phyloP scores from a whole-genome alignment of 1,140 invertebrate species.

The Subanguina moxae region DNA sequence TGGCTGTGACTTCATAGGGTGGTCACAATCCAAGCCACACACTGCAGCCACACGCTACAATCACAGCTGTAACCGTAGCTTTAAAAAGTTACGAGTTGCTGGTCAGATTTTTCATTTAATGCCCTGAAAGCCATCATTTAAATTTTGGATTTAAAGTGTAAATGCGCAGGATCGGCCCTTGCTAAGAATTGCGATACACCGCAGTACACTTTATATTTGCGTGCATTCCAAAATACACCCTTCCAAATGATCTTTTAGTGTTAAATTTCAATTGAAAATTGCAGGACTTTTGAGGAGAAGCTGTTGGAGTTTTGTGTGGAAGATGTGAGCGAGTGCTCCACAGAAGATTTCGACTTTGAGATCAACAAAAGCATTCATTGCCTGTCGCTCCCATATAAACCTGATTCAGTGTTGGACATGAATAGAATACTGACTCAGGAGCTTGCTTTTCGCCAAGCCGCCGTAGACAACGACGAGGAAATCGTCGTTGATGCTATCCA shows the following conservation, averaged over 20 bases:
- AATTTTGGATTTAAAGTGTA: too few relatives aligned
- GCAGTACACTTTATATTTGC: too few relatives aligned
- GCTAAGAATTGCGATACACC: too few relatives aligned
- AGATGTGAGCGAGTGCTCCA: slow-evolving; percentile 38
- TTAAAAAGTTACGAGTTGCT: too few relatives aligned
- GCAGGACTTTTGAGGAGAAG: slow-evolving; percentile 35
- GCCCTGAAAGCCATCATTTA: too few relatives aligned
- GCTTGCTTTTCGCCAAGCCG: slow-evolving; percentile 4
- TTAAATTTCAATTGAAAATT: slow-evolving; percentile 17
- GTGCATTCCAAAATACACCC: too few relatives aligned
- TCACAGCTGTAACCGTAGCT: too few relatives aligned
- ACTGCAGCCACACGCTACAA: too few relatives aligned
- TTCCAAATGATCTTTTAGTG: not conserved
- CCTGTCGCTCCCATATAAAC: slow-evolving; percentile 34
- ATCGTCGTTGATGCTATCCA: slow-evolving; percentile 34
- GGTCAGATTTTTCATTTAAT: too few relatives aligned
- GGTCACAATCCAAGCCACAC: too few relatives aligned
- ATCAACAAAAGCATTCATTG: slow-evolving; percentile 22
- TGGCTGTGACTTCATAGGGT: too few relatives aligned
- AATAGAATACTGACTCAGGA: slow-evolving; percentile 14
- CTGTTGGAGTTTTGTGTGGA: slow-evolving; percentile 35
- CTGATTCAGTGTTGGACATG: slow-evolving; percentile 22
- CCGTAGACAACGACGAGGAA: slow-evolving; percentile 21
- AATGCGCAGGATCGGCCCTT: too few relatives aligned
- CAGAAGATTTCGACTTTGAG: slow-evolving; percentile 35